Evolutionary conservation across 2,888 invertebrate species (phyloP).

Genomic region (Orthosia cruda): DNA sequence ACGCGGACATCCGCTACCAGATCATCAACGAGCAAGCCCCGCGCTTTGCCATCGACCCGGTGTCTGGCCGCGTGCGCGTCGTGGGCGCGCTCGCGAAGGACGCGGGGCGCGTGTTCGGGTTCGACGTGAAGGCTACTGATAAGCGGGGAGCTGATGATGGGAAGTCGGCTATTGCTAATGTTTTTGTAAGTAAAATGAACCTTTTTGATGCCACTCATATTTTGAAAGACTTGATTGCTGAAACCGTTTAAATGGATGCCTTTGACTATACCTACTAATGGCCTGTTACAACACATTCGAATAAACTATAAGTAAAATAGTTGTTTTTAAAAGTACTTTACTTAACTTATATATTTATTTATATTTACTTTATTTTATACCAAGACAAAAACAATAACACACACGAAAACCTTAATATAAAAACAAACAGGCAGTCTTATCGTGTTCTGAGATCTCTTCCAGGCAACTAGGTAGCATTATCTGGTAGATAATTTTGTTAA

Average conservation of each 20-base stretch:
- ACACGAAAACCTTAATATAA: too few species aligned
- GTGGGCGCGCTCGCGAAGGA: conserved; percentile 93
- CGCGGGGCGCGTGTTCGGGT: conserved; percentile 95
- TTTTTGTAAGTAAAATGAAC: conserved; percentile 93
- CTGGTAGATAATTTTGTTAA: too few species aligned
- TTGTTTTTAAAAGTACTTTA: too few species aligned
- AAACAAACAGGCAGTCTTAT: too few species aligned
- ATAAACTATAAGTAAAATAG: too few species aligned
- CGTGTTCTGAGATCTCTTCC: too few species aligned
- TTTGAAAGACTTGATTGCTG: background rate
- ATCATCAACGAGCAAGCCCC: conserved; percentile 95
- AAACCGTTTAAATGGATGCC: background rate
- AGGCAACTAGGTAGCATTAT: too few species aligned
- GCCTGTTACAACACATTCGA: too few species aligned
- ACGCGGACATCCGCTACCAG: conserved; percentile 96
- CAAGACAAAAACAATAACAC: too few species aligned
- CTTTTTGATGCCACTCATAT: background rate
- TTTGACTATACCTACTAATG: too few species aligned
- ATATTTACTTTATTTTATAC: too few species aligned
- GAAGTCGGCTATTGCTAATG: conserved; percentile 96
- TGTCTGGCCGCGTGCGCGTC: conserved; percentile 95
- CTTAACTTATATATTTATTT: too few species aligned
- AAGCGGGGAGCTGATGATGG: conserved; percentile 96
- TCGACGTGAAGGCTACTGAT: conserved; percentile 97
- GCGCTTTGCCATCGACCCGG: conserved; percentile 95